Conservation (phyloP, 2,888 invertebrate genomes). For the Eupithecia inturbata region DNA sequence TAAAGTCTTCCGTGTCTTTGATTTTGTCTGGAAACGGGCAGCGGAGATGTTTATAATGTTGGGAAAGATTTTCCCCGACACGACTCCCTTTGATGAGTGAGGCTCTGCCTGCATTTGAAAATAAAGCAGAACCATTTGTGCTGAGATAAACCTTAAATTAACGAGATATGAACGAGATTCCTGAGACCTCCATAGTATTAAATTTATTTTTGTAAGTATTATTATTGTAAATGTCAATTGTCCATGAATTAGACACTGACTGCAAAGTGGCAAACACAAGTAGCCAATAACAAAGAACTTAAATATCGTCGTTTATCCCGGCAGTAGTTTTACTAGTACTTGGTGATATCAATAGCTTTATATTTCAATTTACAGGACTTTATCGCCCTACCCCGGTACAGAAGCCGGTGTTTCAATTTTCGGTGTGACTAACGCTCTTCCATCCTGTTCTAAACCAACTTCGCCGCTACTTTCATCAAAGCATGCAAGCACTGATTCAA, state of each 20-base stretch:
- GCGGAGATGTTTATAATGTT: slow-evolving; percentile 60
- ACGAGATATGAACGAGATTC: slow-evolving; percentile 19
- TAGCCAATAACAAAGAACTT: background rate
- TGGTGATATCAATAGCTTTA: slow-evolving; percentile 1
- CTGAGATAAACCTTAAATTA: slow-evolving; percentile 38
- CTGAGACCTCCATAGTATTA: background rate
- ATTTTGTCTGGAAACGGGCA: slow-evolving; percentile 77
- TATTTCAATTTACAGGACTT: slow-evolving; percentile 55
- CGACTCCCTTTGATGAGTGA: slow-evolving; percentile 46
- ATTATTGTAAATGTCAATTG: background rate
- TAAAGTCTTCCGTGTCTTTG: slow-evolving; percentile 83
- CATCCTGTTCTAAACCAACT: slow-evolving; percentile 34
- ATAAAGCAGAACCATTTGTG: slow-evolving; percentile 34
- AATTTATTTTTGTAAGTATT: background rate
- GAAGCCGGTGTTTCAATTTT: slow-evolving; percentile 46
- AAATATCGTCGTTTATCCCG: background rate
- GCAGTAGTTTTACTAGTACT: background rate
- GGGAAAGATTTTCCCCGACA: slow-evolving; percentile 56
- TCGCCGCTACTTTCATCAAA: slow-evolving; percentile 43
- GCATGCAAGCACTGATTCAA: slow-evolving; percentile 29
- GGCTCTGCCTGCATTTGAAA: slow-evolving; percentile 42
- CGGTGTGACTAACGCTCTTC: slow-evolving; percentile 50
- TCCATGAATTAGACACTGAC: background rate
- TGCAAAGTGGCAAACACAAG: background rate
- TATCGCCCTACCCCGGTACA: slow-evolving; percentile 48